Evolutionary conservation across 2,113 vertebrate species (phyloP).

Genomic region (Brachionichthys hirsutus): DNA sequence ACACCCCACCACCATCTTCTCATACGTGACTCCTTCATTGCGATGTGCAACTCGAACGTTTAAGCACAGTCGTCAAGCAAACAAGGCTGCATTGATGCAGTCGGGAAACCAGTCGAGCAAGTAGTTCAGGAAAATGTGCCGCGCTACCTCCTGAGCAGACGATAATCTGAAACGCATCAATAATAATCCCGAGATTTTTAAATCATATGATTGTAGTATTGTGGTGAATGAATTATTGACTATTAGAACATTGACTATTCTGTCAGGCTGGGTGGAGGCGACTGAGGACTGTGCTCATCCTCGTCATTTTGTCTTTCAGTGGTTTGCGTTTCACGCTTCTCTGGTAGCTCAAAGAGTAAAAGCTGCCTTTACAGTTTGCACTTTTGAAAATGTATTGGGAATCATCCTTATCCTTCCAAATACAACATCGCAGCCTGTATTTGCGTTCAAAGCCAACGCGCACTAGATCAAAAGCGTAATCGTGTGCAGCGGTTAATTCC

Average conservation of each 20-base stretch:
- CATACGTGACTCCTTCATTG: background rate
- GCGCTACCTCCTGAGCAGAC: conserved; percentile 13
- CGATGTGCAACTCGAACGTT: background rate
- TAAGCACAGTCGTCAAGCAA: background rate
- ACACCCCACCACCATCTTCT: background rate
- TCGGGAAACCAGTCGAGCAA: conserved; percentile 45
- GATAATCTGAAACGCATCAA: conserved; percentile 3
- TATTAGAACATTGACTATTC: conserved; percentile 26
- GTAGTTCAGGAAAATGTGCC: conserved; percentile 38
- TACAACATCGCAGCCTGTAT: too few species aligned
- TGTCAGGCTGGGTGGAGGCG: conserved; percentile 57
- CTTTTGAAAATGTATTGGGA: too few species aligned
- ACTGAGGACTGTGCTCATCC: conserved; percentile 21
- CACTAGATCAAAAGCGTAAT: too few species aligned
- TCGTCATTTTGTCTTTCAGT: conserved; percentile 24
- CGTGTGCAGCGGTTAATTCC: too few species aligned
- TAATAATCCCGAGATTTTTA: conserved; percentile 7
- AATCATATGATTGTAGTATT: conserved; percentile 26
- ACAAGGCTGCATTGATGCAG: background rate
- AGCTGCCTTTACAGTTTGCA: background rate
- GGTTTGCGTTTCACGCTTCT: conserved; percentile 8
- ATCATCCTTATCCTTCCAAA: too few species aligned
- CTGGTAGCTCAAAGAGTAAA: background rate
- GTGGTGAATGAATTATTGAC: conserved; percentile 8
- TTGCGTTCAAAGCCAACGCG: too few species aligned